Evolutionary conservation across 2,888 invertebrate genomes (phyloP), one percentile per base, ranked within the genome.

Genomic region (Automeris io): DNA sequence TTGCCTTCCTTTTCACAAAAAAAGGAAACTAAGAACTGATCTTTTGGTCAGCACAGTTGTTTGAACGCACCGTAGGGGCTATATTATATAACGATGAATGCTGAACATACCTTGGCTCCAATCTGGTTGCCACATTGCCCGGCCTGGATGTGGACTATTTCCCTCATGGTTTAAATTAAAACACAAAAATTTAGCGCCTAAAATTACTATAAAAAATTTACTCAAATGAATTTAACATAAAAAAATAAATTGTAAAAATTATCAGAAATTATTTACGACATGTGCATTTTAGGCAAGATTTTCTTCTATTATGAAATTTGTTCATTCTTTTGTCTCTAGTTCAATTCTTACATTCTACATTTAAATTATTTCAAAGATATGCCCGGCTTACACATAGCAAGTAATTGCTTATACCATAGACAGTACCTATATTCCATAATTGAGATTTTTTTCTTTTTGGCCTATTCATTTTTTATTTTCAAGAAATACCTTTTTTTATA

Each of bases 91-190:
- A n/a, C n/a, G n/a, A n/a, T n/a, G n/a, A n/a, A n/a, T n/a, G n/a
- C n/a, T n/a, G n/a, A 24, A 88, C 89, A 70, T 72, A 93, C 93
- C 90, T 93, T 93, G 41, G 92, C 91, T 56, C 93, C 93, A 60
- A 94, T 93, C 81, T 93, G 93, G 90, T 82, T 82, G 12, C 81
- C 81, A 57, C 81, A 82, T 63, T 77, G 75, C 46, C 81, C 82
- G 47, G 75, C 92, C 77, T 94, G 93, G 59, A 93, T 87, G 77
- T 93, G 93, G 54, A 93, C 92, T 71, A 93, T 93, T 89, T 93
- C 93, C 87, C 93, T 90, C 93, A 93, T 93, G 53, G 57, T 72
- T 49, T 19, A 5, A 6, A 38, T 45, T 40, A 33, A 55, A 76
- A 82, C 54, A 73, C 71, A 54, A 47, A 4, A 73, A 76, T 77